Evolutionary conservation across 2,113 vertebrate genomes (phyloP).

Genomic region (Gasterosteus aculeatus): DNA sequence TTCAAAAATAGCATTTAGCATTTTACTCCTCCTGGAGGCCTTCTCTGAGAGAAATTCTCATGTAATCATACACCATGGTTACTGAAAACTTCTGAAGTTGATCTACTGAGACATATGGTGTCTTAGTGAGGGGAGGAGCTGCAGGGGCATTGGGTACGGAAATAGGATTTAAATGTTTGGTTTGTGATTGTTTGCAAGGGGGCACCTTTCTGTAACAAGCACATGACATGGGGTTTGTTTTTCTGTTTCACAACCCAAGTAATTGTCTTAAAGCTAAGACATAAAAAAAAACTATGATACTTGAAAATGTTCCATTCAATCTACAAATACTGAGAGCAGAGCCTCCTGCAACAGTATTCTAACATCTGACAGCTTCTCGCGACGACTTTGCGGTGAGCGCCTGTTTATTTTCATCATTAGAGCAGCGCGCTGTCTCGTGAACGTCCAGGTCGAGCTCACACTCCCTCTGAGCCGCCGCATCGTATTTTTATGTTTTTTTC

Average conservation of each 20-base stretch:
- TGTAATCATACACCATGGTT: slow-evolving; percentile 82
- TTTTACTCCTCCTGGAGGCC: slow-evolving; percentile 89
- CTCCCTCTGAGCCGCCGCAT: slow-evolving; percentile 69
- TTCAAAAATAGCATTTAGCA: slow-evolving; percentile 94
- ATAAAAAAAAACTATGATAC: not conserved
- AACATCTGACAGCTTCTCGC: slow-evolving; percentile 67
- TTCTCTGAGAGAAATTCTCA: slow-evolving; percentile 85
- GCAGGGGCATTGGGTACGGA: slow-evolving; percentile 49
- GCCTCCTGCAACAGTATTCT: slow-evolving; percentile 50
- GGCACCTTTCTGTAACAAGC: slow-evolving; percentile 42
- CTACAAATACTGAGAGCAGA: slow-evolving; percentile 25
- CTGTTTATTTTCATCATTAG: slow-evolving; percentile 80
- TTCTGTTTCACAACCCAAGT: slow-evolving; percentile 31
- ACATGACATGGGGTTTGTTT: slow-evolving; percentile 50
- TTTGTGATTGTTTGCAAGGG: slow-evolving; percentile 64
- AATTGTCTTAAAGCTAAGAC: not conserved
- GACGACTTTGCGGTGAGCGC: slow-evolving; percentile 64
- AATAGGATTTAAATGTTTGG: slow-evolving; percentile 69
- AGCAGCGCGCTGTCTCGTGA: slow-evolving; percentile 65
- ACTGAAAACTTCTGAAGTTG: slow-evolving; percentile 80
- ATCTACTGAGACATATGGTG: slow-evolving; percentile 83
- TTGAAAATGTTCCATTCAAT: not conserved
- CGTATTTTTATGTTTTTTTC: slow-evolving; percentile 82
- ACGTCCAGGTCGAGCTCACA: slow-evolving; percentile 72
- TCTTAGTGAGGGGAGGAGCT: slow-evolving; percentile 68